Evolutionary conservation across 1,140 invertebrate species (phyloP), one percentile per base, ranked within the genome.

Genomic region (Trichogramma pretiosum): DNA sequence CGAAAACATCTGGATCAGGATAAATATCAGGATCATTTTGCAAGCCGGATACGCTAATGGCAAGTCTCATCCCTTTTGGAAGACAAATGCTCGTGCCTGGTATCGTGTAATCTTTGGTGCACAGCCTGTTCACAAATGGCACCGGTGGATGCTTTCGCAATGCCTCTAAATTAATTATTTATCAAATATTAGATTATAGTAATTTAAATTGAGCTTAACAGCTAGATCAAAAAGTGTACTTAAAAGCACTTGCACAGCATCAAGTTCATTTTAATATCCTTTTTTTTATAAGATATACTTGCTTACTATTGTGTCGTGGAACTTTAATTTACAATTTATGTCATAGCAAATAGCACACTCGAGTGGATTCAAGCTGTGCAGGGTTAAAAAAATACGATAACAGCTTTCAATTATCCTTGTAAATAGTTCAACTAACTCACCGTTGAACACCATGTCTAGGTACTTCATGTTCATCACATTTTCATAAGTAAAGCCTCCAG

Each of bases 1-100:
- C 68, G 56, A 80, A 84, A 28, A 59, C 60, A 10, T 77, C 68
- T 4, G 81, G 79, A 46, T 82, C 66, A n/a, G 76, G 70, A 52
- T 67, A 83, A 42, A 66, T 63, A 24, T 73, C 54, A 5, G 67
- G 58, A 56, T 80, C 68, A 1, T 41, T 37, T 11, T 68, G 66
- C 14, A 68, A 17, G 3, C 50, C 55, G n/a, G 48, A 41, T 1
- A 60, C 26, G 22, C 65, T 53, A 39, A 69, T 54, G 0, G 52
- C 9, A 8, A 68, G 37, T 14, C 24, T 30, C 10, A 56, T 60
- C 11, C 58, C 65, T 41, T 60, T 61, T 17, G 56, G 53, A 17
- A 68, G 33, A 1, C 17, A 9, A 3, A 55, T 17, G 32, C 62
- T 48, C 16, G 54, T 57, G 11, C 56, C 55, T 2, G 68, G 65